Conservation (phyloP, 2,797 vertebrate genomes). For the Argya squamiceps region DNA sequence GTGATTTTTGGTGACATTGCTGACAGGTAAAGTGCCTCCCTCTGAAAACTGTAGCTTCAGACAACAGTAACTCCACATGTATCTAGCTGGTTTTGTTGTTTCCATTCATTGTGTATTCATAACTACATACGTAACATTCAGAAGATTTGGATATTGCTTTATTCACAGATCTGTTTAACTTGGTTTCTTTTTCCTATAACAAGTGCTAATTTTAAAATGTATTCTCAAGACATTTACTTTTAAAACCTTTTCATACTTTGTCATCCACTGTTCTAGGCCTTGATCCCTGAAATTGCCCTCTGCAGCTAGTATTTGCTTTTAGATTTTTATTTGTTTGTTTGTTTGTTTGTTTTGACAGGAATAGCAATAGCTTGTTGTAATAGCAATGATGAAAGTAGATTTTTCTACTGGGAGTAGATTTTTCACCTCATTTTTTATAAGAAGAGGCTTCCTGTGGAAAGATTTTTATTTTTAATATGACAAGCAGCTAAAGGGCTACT, state of each 20-base stretch:
- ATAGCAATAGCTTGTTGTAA: not conserved
- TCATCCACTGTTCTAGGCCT: not conserved
- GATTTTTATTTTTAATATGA: not conserved
- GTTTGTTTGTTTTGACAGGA: not conserved
- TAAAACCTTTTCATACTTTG: not conserved
- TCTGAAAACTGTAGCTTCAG: not conserved
- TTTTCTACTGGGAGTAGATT: not conserved
- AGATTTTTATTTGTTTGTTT: not conserved
- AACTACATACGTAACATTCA: not conserved
- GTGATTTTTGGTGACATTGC: constrained; percentile 90
- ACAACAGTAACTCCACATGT: not conserved
- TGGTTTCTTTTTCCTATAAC: not conserved
- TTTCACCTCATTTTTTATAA: not conserved
- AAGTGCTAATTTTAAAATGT: not conserved
- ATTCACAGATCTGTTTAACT: not conserved
- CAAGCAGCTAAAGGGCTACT: not conserved
- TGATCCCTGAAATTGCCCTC: not conserved
- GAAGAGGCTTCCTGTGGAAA: not conserved
- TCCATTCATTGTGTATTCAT: not conserved
- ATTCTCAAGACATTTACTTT: not conserved
- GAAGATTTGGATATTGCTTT: not conserved
- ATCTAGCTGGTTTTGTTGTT: not conserved
- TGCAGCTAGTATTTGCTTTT: not conserved
- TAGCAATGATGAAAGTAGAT: not conserved
- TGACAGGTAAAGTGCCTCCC: constrained; percentile 84